phyloP scores from a whole-genome alignment of 2,113 vertebrate species.

The Myrmophylax atrothorax region DNA sequence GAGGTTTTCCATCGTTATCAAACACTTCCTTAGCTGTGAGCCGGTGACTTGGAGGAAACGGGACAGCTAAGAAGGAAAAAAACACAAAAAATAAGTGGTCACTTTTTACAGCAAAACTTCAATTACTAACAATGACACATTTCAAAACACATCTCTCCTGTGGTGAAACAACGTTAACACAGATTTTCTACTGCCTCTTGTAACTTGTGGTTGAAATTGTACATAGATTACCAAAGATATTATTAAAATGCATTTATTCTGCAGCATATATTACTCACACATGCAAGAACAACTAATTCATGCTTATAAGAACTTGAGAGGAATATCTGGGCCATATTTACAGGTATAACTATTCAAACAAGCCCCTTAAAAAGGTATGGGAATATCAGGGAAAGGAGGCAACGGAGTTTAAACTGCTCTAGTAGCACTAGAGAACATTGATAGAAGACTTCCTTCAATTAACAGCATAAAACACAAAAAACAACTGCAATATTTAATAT shows the following conservation, averaged over 20 bases:
- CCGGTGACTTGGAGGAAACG: conserved; percentile 96
- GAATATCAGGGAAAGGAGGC: background rate
- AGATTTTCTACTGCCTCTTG: background rate
- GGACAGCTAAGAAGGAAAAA: conserved; percentile 83
- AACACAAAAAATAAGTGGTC: background rate
- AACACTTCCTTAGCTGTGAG: conserved; percentile 98
- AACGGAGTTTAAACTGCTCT: background rate
- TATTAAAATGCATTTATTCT: background rate
- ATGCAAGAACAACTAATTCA: background rate
- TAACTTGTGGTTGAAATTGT: background rate
- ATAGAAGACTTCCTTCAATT: background rate
- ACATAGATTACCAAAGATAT: background rate
- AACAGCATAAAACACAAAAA: background rate
- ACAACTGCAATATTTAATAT: background rate
- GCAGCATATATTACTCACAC: background rate
- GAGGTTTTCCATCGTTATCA: conserved; percentile 94
- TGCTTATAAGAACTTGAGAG: background rate
- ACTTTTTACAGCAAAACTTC: background rate
- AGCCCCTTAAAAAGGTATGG: background rate
- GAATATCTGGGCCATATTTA: background rate
- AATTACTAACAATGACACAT: background rate
- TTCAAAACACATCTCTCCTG: background rate
- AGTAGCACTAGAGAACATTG: background rate
- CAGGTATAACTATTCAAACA: background rate
- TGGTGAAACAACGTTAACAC: background rate